phyloP scores from a whole-genome alignment of 2,113 vertebrate species.

The Mystacornis crossleyi region DNA sequence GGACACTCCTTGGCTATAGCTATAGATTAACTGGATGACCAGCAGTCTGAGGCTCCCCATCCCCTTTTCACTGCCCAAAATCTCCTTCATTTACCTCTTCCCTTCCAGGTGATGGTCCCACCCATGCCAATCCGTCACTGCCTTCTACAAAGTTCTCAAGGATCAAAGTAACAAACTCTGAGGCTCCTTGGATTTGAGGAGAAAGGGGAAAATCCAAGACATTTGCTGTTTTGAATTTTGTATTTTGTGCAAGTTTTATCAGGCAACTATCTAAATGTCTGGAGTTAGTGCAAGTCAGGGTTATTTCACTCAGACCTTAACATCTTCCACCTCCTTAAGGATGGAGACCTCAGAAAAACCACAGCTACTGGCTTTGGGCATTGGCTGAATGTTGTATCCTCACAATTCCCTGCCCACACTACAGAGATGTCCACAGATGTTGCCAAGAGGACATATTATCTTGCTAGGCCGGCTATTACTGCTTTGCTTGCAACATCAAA shows the following conservation, averaged over 20 bases:
- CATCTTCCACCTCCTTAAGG: neutral
- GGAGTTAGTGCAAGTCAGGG: neutral
- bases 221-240: neutral
- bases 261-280: neutral
- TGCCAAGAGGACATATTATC: neutral
- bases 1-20: no score
- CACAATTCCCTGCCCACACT: neutral
- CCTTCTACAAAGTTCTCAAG: neutral
- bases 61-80: neutral
- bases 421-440: neutral
- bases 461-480: neutral
- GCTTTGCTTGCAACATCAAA: neutral
- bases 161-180: neutral
- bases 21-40: neutral
- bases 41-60: neutral
- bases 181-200: neutral
- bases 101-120: neutral
- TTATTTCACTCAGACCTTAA: neutral
- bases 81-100: neutral
- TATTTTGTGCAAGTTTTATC: neutral
- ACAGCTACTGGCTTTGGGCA: neutral
- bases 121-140: neutral
- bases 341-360: neutral
- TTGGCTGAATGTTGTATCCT: neutral
- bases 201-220: neutral